Evolutionary conservation across 2,113 vertebrate genomes (phyloP).

Genomic region (Sarotherodon lohbergeri): DNA sequence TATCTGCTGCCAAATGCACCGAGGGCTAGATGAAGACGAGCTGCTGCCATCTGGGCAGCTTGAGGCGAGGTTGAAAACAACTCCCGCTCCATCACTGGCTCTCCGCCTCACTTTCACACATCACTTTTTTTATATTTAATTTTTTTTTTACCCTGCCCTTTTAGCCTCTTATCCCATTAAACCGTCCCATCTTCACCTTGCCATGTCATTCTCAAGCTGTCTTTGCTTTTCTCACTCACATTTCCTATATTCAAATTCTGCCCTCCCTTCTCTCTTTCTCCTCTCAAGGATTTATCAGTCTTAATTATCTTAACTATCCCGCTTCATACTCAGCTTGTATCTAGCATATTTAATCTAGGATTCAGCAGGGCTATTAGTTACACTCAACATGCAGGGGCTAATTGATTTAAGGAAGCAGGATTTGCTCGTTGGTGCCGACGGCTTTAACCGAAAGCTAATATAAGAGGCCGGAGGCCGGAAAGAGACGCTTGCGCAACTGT

Average conservation of each 20-base stretch:
- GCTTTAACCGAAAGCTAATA: slow-evolving; percentile 35
- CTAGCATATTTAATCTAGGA: slow-evolving; percentile 68
- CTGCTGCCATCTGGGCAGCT: slow-evolving; percentile 64
- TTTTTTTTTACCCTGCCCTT: not conserved
- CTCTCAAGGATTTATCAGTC: slow-evolving; percentile 60
- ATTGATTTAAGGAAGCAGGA: slow-evolving; percentile 65
- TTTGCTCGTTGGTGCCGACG: slow-evolving; percentile 49
- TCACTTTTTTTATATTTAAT: not conserved
- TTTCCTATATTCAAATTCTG: not conserved
- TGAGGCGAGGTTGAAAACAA: slow-evolving; percentile 62
- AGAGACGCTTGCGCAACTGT: not conserved
- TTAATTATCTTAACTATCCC: slow-evolving; percentile 65
- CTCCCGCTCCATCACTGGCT: slow-evolving; percentile 38
- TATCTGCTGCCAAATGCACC: slow-evolving; percentile 63
- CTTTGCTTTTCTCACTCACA: not conserved
- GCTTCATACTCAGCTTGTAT: slow-evolving; percentile 60
- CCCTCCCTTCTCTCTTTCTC: not conserved
- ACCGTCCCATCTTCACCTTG: slow-evolving; percentile 3
- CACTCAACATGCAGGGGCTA: slow-evolving; percentile 60
- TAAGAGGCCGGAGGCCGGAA: not conserved
- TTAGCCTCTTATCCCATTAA: slow-evolving; percentile 14
- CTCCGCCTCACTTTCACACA: not conserved
- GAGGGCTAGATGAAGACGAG: slow-evolving; percentile 54
- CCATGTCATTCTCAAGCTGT: slow-evolving; percentile 4
- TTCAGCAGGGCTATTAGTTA: slow-evolving; percentile 68